These are phyloP conservation scores for Macrosiphum euphorbiae DNA, from an alignment of 2,888 invertebrate genomes.

Conservation along the genomic window DNA sequence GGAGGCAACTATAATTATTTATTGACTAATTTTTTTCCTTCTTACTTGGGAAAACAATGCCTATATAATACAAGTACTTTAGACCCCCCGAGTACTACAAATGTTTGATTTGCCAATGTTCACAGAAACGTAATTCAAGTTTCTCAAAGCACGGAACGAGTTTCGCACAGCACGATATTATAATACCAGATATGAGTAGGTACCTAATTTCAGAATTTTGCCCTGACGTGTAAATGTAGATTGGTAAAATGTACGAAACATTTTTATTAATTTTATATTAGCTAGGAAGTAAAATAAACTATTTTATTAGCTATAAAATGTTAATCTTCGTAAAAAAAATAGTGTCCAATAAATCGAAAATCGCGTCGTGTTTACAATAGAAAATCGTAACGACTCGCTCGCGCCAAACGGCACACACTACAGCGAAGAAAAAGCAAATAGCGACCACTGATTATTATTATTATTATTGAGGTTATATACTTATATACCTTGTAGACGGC, in stretches of 20 bases:
- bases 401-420: background rate
- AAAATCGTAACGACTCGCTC: background rate
- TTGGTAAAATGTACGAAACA: background rate
- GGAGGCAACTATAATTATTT: background rate
- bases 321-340: background rate
- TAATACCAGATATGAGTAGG: too few relatives aligned
- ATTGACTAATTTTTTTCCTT: background rate
- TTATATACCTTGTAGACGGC: slow-evolving; percentile 4
- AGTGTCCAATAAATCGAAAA: background rate
- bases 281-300: background rate
- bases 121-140: background rate
- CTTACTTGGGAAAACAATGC: background rate
- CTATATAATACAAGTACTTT: too few relatives aligned
- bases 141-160: background rate
- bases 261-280: background rate
- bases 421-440: background rate
- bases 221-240: background rate
- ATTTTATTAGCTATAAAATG: background rate
- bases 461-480: background rate
- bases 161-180: too few relatives aligned
- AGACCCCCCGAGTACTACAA: background rate
- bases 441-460: background rate
- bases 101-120: background rate
- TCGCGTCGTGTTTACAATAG: background rate
- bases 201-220: background rate